Percentiles rank a stretch among this genome's conserved stretches.
Evolutionary conservation across 2,888 invertebrate species (phyloP).

Genomic region (Aphidoletes aphidimyza): DNA sequence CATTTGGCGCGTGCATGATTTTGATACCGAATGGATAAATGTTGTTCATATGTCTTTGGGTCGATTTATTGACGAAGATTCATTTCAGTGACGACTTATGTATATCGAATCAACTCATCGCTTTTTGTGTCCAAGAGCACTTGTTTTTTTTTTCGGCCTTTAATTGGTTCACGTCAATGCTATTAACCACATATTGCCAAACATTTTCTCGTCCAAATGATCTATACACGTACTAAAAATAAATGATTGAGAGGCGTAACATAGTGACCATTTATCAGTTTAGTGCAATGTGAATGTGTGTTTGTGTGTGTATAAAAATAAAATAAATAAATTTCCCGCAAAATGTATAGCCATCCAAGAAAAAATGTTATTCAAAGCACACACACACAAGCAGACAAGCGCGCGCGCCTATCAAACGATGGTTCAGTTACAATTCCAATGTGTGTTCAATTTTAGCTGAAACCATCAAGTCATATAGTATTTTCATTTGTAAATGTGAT

Average conservation of each 20-base stretch:
- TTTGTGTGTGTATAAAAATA: neutral
- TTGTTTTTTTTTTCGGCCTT: neutral
- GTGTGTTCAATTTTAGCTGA: neutral
- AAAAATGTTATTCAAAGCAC: too few species aligned
- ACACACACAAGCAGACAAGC: too few species aligned
- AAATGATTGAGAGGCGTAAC: constrained; percentile 45
- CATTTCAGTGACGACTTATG: neutral
- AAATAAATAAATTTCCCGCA: too few species aligned
- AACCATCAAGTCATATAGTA: neutral
- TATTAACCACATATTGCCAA: constrained; percentile 38
- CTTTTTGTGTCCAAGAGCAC: too few species aligned
- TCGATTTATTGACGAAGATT: neutral
- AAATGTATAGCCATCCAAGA: too few species aligned
- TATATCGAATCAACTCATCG: neutral
- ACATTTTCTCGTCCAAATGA: constrained; percentile 15
- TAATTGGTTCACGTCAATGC: constrained; percentile 36
- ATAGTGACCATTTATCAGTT: neutral
- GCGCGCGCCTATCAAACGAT: too few species aligned
- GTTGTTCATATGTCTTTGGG: neutral
- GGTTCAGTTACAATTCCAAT: too few species aligned
- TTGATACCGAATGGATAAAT: neutral
- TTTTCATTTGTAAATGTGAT: neutral
- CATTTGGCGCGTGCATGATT: neutral
- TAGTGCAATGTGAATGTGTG: neutral
- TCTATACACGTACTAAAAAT: neutral